Conservation (phyloP, 2,888 invertebrate genomes). For the Pachymerium ferrugineum region DNA sequence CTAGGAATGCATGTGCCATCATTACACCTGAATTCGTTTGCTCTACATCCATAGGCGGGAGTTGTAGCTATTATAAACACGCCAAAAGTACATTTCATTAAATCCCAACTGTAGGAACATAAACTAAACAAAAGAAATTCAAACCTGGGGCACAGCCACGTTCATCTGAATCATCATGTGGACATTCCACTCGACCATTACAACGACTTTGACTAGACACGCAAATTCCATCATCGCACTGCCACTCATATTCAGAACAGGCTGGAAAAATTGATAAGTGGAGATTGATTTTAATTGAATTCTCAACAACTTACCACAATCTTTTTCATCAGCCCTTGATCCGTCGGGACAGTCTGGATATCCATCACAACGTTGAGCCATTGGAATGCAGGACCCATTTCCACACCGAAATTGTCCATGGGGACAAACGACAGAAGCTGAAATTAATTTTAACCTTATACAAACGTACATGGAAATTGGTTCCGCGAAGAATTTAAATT, state of each 20-base stretch:
- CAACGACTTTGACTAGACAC: neutral
- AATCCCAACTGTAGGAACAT: too few relatives aligned
- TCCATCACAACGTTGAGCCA: conserved; percentile 43
- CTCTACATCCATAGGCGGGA: conserved; percentile 2
- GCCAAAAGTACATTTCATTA: too few relatives aligned
- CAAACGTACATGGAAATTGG: too few relatives aligned
- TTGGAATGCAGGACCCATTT: conserved; percentile 47
- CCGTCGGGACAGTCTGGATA: conserved; percentile 45
- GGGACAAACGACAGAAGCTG: conserved; percentile 18
- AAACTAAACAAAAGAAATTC: too few relatives aligned
- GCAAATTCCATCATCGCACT: conserved; percentile 19
- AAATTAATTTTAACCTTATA: neutral
- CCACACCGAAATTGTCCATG: conserved; percentile 44
- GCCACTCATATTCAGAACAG: conserved; percentile 40
- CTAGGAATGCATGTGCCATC: conserved; percentile 41
- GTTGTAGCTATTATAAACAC: too few relatives aligned
- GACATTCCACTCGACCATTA: conserved; percentile 42
- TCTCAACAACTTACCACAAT: conserved; percentile 40
- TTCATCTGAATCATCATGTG: conserved; percentile 40
- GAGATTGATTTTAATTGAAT: neutral
- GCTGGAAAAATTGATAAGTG: conserved; percentile 28
- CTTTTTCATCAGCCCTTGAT: conserved; percentile 44
- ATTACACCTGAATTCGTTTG: conserved; percentile 39
- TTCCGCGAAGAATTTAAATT: too few relatives aligned
- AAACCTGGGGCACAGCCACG: too few relatives aligned